phyloP scores from a whole-genome alignment of 2,113 vertebrate species.

The Prunella himalayana region DNA sequence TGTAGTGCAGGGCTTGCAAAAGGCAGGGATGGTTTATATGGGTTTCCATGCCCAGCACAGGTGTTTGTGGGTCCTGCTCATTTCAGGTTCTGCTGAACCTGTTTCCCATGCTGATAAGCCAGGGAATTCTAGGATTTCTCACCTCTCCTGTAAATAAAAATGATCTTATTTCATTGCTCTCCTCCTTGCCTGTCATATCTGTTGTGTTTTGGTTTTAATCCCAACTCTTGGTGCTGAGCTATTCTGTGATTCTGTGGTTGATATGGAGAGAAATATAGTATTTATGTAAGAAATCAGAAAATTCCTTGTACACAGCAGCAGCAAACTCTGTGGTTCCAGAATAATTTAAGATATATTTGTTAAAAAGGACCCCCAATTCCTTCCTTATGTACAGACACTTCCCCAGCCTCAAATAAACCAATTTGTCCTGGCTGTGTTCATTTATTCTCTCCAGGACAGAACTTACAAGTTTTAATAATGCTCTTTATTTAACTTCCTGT shows the following conservation, averaged over 20 bases:
- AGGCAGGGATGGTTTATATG: background rate
- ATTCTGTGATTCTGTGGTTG: background rate
- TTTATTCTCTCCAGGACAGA: background rate
- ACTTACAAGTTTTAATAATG: background rate
- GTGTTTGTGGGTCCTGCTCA: background rate
- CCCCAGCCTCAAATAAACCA: background rate
- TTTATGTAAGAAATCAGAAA: background rate
- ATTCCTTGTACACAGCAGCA: background rate
- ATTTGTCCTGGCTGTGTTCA: background rate
- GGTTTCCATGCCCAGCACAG: background rate
- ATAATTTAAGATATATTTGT: background rate
- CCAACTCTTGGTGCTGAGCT: background rate
- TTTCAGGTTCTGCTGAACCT: background rate
- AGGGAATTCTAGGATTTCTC: background rate
- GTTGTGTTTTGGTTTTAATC: background rate
- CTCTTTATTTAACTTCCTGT: background rate
- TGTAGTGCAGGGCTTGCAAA: background rate
- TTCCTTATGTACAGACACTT: background rate
- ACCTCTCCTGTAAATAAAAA: background rate
- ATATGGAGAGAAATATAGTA: background rate
- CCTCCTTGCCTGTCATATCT: background rate
- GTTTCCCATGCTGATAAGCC: background rate
- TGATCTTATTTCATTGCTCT: background rate
- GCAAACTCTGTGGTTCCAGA: background rate
- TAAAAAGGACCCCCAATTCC: background rate